Conservation (phyloP, 1,140 invertebrate genomes). For the Brachionus asplanchnoidis region DNA sequence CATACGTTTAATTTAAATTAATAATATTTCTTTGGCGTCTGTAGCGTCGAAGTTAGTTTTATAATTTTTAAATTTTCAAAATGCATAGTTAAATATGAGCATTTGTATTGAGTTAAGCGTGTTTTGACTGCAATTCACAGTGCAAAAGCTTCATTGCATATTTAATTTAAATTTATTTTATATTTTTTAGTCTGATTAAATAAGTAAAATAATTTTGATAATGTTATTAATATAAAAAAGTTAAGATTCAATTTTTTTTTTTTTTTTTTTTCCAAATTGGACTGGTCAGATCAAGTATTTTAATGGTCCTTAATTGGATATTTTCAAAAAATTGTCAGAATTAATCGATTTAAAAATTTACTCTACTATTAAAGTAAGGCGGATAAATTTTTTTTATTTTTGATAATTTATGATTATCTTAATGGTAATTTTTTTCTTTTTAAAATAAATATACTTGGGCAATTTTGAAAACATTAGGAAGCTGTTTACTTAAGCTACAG, state of each 20-base stretch:
- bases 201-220: background rate
- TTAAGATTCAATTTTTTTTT: background rate
- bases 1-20: conserved; percentile 15
- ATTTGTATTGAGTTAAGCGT: background rate
- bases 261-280: background rate
- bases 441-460: background rate
- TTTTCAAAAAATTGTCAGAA: no score
- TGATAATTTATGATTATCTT: background rate
- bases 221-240: background rate
- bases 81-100: background rate
- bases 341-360: no score
- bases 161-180: conserved; percentile 2
- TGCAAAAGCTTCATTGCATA: background rate
- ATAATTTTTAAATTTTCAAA: background rate
- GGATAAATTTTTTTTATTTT: background rate
- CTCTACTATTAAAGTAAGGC: no score
- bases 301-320: no score
- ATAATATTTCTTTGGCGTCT: conserved; percentile 23
- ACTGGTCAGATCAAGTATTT: no score
- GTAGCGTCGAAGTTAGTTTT: conserved; percentile 24
- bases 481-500: background rate
- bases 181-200: background rate
- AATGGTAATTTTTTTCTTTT: background rate
- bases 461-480: background rate
- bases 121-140: background rate